Percentiles rank a stretch among this genome's conserved stretches.
These are phyloP conservation scores for Parauchenoglanis ngamensis DNA, from an alignment of 2,797 vertebrate species.

Conservation along the genomic window DNA sequence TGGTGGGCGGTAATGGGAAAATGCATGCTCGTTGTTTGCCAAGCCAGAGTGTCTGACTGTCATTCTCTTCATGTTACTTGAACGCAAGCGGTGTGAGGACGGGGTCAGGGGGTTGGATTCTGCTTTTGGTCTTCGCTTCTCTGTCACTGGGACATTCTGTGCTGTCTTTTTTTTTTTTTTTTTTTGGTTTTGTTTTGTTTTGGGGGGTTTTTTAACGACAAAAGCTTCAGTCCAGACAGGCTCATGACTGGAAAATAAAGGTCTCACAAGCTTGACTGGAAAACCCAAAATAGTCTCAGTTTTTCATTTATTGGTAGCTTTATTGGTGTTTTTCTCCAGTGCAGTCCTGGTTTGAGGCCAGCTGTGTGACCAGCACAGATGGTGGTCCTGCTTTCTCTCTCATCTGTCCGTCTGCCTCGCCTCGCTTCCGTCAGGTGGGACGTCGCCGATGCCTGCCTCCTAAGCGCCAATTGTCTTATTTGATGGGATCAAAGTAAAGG, in stretches of 20 bases:
- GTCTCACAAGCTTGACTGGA: background rate
- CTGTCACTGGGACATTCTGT: background rate
- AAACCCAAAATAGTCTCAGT: background rate
- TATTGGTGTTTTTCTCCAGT: conserved; percentile 2
- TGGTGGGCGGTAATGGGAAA: conserved; percentile 75
- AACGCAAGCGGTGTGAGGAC: conserved; percentile 72
- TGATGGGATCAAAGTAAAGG: conserved; percentile 59
- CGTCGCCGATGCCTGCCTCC: conserved; percentile 7
- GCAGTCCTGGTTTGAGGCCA: conserved; percentile 9
- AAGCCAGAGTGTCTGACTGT: conserved; percentile 67
- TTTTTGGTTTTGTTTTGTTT: background rate
- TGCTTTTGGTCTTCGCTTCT: conserved; percentile 37
- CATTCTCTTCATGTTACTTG: conserved; percentile 69
- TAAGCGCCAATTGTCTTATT: conserved; percentile 57
- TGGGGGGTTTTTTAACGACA: background rate
- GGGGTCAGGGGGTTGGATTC: conserved; percentile 56
- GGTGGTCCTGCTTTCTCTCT: conserved; percentile 42
- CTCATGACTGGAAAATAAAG: conserved; percentile 25
- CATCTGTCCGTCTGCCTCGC: conserved; percentile 39
- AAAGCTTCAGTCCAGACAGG: conserved; percentile 13
- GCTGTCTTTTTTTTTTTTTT: conserved; percentile 8
- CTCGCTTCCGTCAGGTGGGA: conserved; percentile 37
- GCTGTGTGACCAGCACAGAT: conserved; percentile 43
- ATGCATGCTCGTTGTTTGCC: conserved; percentile 74
- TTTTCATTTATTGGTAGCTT: conserved; percentile 5